These are phyloP conservation scores for Drosophila quasianomalipes DNA, from an alignment of 2,888 invertebrate species.

Conservation along the genomic window DNA sequence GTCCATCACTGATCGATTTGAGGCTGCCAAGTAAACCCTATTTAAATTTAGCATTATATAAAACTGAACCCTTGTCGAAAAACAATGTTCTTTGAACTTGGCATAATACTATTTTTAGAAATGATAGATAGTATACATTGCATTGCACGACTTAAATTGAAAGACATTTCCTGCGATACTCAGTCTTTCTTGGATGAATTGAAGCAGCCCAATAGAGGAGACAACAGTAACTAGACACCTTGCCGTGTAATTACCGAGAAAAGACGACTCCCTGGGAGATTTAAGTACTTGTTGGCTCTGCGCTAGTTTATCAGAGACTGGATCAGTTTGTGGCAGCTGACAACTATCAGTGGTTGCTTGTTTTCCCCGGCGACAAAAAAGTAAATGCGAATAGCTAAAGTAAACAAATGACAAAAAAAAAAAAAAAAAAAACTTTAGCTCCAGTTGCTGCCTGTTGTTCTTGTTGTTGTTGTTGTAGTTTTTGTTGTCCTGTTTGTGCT, in stretches of 20 bases:
- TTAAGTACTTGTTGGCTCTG: constrained; percentile 42
- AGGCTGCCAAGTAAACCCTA: not conserved
- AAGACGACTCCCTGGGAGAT: constrained; percentile 21
- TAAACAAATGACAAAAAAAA: constrained; percentile 63
- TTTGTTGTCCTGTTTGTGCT: constrained; percentile 47
- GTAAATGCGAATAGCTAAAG: constrained; percentile 63
- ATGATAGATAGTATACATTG: not conserved
- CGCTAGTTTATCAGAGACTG: constrained; percentile 45
- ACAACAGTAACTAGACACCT: constrained; percentile 29
- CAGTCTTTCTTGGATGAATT: not conserved
- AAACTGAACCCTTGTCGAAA: not conserved
- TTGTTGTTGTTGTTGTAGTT: constrained; percentile 32
- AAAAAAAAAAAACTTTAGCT: constrained; percentile 32
- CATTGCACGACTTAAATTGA: not conserved
- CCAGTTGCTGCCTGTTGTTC: not conserved
- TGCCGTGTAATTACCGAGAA: constrained; percentile 43
- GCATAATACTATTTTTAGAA: not conserved
- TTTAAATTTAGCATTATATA: not conserved
- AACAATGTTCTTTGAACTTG: not conserved
- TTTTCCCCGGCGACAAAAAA: constrained; percentile 48
- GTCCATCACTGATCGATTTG: not conserved
- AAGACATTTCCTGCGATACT: not conserved
- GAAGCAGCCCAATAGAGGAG: not conserved
- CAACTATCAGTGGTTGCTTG: constrained; percentile 60
- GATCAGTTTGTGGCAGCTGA: constrained; percentile 70